Percentiles rank a stretch among this genome's conserved stretches.
phyloP scores from a whole-genome alignment of 2,888 invertebrate genomes.

The Laothoe populi region DNA sequence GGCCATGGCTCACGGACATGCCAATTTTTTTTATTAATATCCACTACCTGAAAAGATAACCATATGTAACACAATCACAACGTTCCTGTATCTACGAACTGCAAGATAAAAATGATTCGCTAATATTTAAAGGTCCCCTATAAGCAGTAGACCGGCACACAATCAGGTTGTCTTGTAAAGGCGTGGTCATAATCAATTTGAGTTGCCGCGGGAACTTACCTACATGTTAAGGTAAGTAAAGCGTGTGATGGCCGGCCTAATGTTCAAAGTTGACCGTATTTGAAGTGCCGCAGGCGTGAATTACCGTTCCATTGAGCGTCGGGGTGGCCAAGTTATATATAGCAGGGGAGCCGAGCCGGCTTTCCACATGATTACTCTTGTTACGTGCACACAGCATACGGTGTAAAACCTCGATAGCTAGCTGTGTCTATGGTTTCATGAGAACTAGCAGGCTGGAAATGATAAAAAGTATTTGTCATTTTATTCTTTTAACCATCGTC shows the following conservation, averaged over 20 bases:
- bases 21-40: too few relatives aligned
- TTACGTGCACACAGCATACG: slow-evolving; percentile 46
- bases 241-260: slow-evolving; percentile 33
- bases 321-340: slow-evolving; percentile 46
- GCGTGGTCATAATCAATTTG: neutral
- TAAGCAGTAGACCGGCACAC: neutral
- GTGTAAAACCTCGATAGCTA: slow-evolving; percentile 27
- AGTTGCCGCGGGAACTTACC: neutral
- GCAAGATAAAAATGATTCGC: too few relatives aligned
- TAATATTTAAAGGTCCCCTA: too few relatives aligned
- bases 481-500: neutral
- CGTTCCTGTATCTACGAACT: too few relatives aligned
- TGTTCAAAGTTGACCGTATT: slow-evolving; percentile 45
- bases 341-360: slow-evolving; percentile 48
- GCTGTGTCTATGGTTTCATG: neutral
- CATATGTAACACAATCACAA: too few relatives aligned
- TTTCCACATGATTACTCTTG: slow-evolving; percentile 57
- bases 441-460: neutral
- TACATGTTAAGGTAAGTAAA: slow-evolving; percentile 1
- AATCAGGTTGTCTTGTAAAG: neutral
- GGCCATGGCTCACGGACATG: too few relatives aligned
- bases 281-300: slow-evolving; percentile 44
- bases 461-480: neutral
- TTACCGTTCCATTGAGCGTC: slow-evolving; percentile 35
- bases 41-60: too few relatives aligned